These are phyloP conservation scores for Blastobasis adustella DNA, from an alignment of 2,888 invertebrate species.

Conservation along the genomic window DNA sequence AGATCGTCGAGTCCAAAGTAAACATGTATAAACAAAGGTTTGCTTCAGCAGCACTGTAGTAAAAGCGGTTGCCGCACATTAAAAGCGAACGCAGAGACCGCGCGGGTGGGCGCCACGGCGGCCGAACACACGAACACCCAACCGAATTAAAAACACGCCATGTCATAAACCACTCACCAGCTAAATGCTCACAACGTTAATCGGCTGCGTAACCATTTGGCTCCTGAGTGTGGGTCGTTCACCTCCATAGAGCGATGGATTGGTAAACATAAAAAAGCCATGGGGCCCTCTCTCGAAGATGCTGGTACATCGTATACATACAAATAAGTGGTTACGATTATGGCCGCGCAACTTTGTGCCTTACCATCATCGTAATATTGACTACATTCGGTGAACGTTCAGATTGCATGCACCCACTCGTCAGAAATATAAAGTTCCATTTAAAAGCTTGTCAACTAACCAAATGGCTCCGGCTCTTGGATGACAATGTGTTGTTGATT, in stretches of 20 bases:
- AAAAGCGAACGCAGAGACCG: slow-evolving; percentile 13
- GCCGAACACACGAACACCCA: slow-evolving; percentile 14
- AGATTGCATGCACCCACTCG: neutral
- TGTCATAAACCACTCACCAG: slow-evolving; percentile 22
- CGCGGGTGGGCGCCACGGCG: slow-evolving; percentile 33
- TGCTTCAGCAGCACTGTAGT: no score
- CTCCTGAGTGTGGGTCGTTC: slow-evolving; percentile 40
- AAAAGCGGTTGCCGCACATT: slow-evolving; percentile 30
- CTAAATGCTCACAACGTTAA: slow-evolving; percentile 16
- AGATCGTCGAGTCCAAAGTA: slow-evolving; percentile 3
- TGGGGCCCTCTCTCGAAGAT: slow-evolving; percentile 12
- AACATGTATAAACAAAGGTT: neutral
- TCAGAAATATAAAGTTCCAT: slow-evolving; percentile 9
- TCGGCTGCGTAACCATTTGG: slow-evolving; percentile 33
- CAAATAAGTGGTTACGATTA: neutral
- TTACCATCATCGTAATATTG: slow-evolving; percentile 3
- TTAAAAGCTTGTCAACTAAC: slow-evolving; percentile 12
- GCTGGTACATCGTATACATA: slow-evolving; percentile 16
- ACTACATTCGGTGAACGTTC: neutral
- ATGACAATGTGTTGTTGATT: slow-evolving; percentile 3
- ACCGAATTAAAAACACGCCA: slow-evolving; percentile 24
- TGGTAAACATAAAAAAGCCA: slow-evolving; percentile 24
- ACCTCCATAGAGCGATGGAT: slow-evolving; percentile 30
- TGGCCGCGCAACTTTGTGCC: slow-evolving; percentile 3
- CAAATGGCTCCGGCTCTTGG: slow-evolving; percentile 4